Evolutionary conservation across 2,113 vertebrate genomes (phyloP), one percentile per base, ranked within the genome.

Genomic region (Nesoenas mayeri): DNA sequence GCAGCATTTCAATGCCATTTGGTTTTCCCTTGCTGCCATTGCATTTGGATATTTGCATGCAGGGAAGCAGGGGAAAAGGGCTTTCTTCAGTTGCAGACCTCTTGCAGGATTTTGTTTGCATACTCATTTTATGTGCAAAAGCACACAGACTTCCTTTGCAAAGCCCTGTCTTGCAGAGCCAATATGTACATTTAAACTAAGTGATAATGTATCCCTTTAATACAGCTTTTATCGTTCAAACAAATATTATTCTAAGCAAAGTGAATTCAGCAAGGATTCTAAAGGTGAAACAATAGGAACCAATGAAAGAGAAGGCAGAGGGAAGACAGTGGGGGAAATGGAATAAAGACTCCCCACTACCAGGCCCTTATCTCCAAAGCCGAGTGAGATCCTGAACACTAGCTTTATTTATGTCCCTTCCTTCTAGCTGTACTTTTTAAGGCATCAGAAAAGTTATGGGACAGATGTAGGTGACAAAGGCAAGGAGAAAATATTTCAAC

Each of bases 201-300:
- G 78, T n/a, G 5, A 93, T 57, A 80, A 83, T 34, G 51, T 34
- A 80, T 74, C 72, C 56, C 75, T 80, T 93, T 92, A 94, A 88
- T 62, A 56, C 29, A 80, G 67, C 56, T 90, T 91, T 95, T 88
- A 31, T 85, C 90, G 56, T 88, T 96, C 85, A 93, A 94, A 86
- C 40, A 94, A 80, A 62, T 70, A 93, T 85, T 95, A 89, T 94
- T 90, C 95, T 86, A 92, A 88, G 72, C 51, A 66, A 74, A 78
- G 56, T 29, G 79, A 95, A 94, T 92, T 58, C 83, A 90, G 88
- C 36, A 73, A 90, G 60, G 81, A 94, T 88, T 83, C 67, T 4
- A 2, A 90, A 94, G 84, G 75, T 38, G 75, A 85, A 88, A 74
- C 54, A 73, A 71, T 5, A 36, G 47, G 79, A 95, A 65, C 38